Base-by-base conservation (phyloP, 1,140 invertebrate species). In the Cephus cinctus region DNA sequence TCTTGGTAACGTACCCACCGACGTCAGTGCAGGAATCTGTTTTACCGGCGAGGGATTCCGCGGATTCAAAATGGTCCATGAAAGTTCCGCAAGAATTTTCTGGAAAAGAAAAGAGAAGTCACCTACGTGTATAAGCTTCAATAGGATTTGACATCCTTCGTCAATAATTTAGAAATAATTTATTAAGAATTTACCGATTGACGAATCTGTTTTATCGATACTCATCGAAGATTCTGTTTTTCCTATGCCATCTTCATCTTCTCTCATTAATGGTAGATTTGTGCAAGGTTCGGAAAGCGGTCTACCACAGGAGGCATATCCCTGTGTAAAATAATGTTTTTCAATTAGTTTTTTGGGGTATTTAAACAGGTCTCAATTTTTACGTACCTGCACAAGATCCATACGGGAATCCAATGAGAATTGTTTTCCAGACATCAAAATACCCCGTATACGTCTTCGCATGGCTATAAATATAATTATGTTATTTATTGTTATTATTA, bases 321-420 rank as follows among this genome's bases (percentile, higher is more conserved):
- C 71, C 73, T 76, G 15, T 43, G 51, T 25, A 12, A 2, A 9
- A 2, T 18, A 19, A 40, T 16, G 11, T 12, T 9, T 38, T 38
- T 18, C 16, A 9, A 12, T 12, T 38, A n/a, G 9, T 38, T 38
- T 9, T 2, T 5, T 2, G 2, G n/a, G 9, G 16, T 38, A 9
- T 12, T 12, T 35, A 20, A 9, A 43, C 22, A n/a, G 4, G 19
- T 31, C 16, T 15, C 42, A 5, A 16, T 22, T 34, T 21, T 41
- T 18, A 32, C 36, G 68, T 43, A 83, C 86, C 61, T 88, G 86
- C n/a, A 92, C 89, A 48, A 96, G 80, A 72, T 95, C 91, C 83
- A 94, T 89, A 59, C 89, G 84, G 0, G 91, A 94, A 76, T 96
- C 92, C 25, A 96, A 78, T 2, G 91, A 94, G 73, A 91, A 93